Conservation (phyloP, 2,797 vertebrate species). For the Phoxinus dragarum region DNA sequence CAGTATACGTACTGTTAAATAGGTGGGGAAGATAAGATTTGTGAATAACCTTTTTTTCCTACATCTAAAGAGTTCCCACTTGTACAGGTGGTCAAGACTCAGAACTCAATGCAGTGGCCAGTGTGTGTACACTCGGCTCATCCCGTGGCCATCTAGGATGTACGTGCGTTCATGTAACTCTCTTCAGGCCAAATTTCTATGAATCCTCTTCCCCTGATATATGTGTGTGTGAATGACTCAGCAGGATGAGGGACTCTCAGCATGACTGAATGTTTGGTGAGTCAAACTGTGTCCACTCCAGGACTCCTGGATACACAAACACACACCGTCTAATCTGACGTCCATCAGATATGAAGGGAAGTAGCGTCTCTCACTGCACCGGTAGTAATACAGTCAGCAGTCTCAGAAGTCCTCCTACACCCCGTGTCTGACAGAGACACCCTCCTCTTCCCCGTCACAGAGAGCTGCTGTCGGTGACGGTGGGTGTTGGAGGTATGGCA, state of each 20-base stretch:
- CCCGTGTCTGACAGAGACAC: constrained; percentile 45
- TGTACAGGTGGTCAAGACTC: not conserved
- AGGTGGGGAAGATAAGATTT: not conserved
- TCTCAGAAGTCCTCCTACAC: constrained; percentile 50
- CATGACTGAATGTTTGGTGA: constrained; percentile 53
- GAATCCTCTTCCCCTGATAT: constrained; percentile 5
- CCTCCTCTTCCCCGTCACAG: constrained; percentile 33
- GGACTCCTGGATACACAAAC: constrained; percentile 40
- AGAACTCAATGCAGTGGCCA: not conserved
- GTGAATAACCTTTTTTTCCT: not conserved
- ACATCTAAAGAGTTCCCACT: not conserved
- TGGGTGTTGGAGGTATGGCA: constrained; percentile 35
- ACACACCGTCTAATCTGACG: constrained; percentile 10
- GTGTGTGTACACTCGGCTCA: not conserved
- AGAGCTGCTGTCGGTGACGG: constrained; percentile 23
- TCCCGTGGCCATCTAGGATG: not conserved
- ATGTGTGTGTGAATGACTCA: constrained; percentile 52
- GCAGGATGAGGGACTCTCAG: constrained; percentile 59
- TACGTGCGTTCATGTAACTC: not conserved
- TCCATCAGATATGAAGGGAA: constrained; percentile 29
- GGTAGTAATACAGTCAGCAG: constrained; percentile 23
- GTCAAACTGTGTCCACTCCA: constrained; percentile 51
- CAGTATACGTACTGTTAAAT: not conserved
- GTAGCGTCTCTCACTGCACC: constrained; percentile 20
- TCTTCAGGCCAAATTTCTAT: constrained; percentile 9